These are phyloP conservation scores for Ferrisia virgata DNA, from an alignment of 2,888 invertebrate genomes.

Conservation along the genomic window DNA sequence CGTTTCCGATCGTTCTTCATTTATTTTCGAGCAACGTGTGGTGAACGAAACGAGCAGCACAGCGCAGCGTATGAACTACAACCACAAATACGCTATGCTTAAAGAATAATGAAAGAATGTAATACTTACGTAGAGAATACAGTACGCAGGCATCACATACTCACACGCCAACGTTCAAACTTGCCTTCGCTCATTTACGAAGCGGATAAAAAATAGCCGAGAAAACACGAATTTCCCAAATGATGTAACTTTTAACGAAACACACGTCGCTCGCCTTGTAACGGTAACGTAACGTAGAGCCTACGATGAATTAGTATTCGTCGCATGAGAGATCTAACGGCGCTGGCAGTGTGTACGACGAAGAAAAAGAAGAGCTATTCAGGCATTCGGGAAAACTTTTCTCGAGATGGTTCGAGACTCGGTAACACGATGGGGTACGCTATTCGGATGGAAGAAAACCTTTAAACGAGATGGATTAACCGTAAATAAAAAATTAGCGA, in stretches of 20 bases:
- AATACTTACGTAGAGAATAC: no score
- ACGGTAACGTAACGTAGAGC: no score
- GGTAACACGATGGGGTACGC: neutral
- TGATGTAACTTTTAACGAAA: constrained; percentile 1
- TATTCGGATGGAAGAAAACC: neutral
- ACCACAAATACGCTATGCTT: no score
- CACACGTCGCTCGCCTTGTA: neutral
- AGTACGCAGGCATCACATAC: neutral
- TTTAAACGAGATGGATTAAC: neutral
- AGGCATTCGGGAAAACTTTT: neutral
- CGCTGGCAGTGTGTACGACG: neutral
- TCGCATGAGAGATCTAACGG: neutral
- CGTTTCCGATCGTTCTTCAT: no score
- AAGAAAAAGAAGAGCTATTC: neutral
- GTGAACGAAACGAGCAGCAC: no score
- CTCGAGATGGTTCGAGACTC: neutral
- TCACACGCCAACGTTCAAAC: neutral
- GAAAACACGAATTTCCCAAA: neutral
- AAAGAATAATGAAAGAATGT: no score
- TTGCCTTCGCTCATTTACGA: neutral
- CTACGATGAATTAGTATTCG: neutral
- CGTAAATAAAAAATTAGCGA: neutral
- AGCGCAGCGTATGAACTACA: no score
- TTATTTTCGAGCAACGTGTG: no score
- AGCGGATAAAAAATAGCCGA: neutral